Evolutionary conservation across 2,797 vertebrate species (phyloP), one percentile per base, ranked within the genome.

Genomic region (Eutrigla gurnardus): DNA sequence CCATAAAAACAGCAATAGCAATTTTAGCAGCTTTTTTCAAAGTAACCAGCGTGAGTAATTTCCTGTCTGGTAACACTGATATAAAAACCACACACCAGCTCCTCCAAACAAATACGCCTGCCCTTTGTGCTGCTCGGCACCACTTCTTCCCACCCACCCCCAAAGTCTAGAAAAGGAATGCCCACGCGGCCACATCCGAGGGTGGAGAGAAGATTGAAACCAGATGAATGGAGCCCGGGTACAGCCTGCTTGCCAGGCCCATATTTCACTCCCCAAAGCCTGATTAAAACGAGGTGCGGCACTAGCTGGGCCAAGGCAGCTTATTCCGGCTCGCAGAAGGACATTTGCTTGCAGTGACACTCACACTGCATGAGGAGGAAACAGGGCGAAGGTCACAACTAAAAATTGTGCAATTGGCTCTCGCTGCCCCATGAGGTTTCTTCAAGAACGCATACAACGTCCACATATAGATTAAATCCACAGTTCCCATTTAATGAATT

Each of bases 171-270:
- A 93, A 90, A 93, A 93, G 89, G 88, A 93, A 94, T 91, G 88
- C 90, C 92, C 94, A 94, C 80, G 59, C 52, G 82, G 88, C 89
- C 91, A 91, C 91, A 93, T 93, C 85, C 81, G 82, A 90, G 84
- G 92, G 86, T 67, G 82, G 78, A 86, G 87, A 86, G 92, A 91
- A 94, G 94, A 95, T 94, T 95, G 93, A 94, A 94, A 94, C 91
- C 94, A 95, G 94, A 95, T 94, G 95, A 95, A 93, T 90, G 89
- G 88, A 91, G 86, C 74, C 73, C 40, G 81, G 88, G 90, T 90
- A 82, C 83, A 78, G 90, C 82, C 50, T 73, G 85, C 80, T 89
- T 55, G 63, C 87, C 85, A 88, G 88, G 88, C 86, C 91, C 80
- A 92, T 93, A 93, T 95, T 94, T 95, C 92, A 93, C 87, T 95